Percentiles rank a stretch among this genome's conserved stretches.
Conservation (phyloP, 1,140 invertebrate species). For the Lepidostoma basale region DNA sequence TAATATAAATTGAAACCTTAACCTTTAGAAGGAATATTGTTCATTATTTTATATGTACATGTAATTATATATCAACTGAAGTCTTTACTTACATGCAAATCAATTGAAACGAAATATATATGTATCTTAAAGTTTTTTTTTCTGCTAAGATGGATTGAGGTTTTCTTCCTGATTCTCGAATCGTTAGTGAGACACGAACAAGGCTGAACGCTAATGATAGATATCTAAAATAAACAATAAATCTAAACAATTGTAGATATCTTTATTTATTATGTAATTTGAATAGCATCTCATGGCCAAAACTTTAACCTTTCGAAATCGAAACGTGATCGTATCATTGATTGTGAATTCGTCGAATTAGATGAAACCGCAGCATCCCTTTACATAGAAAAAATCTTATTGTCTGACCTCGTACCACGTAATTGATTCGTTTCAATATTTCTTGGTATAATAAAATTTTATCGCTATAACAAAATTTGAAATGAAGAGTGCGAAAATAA, state of each 20-base stretch:
- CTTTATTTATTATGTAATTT: background rate
- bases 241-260: no score
- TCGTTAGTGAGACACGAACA: background rate
- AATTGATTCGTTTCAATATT: background rate
- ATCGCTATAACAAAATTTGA: no score
- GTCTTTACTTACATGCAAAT: no score
- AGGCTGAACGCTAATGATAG: background rate
- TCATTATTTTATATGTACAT: no score
- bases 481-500: no score
- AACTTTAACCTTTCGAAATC: background rate
- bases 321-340: background rate
- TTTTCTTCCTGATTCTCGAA: background rate
- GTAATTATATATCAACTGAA: no score
- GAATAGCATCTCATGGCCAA: constrained; percentile 1
- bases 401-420: background rate
- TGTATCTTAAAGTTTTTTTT: no score
- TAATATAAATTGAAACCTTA: no score
- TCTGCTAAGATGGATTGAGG: no score
- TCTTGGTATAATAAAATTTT: no score
- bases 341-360: background rate
- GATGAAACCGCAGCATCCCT: background rate
- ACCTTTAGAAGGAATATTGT: no score
- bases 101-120: no score
- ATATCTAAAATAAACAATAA: background rate
- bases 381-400: background rate